Evolutionary conservation across 2,797 vertebrate genomes (phyloP).

Genomic region (Onychomys arenicola): DNA sequence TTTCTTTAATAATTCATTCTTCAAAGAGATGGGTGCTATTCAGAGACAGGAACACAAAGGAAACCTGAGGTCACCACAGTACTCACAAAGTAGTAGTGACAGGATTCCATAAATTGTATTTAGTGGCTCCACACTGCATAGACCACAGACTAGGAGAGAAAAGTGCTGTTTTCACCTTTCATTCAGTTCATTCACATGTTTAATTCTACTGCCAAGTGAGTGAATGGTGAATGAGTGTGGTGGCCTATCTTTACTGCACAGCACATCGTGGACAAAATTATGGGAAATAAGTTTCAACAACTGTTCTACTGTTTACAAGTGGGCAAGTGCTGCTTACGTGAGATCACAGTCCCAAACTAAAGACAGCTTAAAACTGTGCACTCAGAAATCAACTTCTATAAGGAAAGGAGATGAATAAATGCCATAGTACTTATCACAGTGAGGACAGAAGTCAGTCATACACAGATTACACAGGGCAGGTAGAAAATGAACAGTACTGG

Average conservation of each 20-base stretch:
- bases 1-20: slow-evolving; percentile 27
- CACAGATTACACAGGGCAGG: neutral
- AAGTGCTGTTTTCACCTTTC: slow-evolving; percentile 37
- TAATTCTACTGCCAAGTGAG: slow-evolving; percentile 67
- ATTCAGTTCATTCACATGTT: slow-evolving; percentile 70
- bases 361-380: neutral
- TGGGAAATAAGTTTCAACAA: neutral
- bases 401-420: neutral
- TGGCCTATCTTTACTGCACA: neutral
- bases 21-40: neutral
- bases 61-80: neutral
- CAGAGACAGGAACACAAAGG: slow-evolving; percentile 61
- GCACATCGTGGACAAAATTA: neutral
- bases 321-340: neutral
- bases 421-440: neutral
- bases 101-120: slow-evolving; percentile 59
- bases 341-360: neutral
- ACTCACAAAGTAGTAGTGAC: slow-evolving; percentile 58
- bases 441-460: neutral
- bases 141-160: slow-evolving; percentile 36
- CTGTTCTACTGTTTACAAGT: neutral
- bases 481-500: neutral
- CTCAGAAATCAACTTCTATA: slow-evolving; percentile 30
- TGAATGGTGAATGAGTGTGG: neutral
- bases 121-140: neutral